A percentile compares a stretch with the other conserved stretches of the same genome.
These are phyloP conservation scores for Zaprionus lineosus DNA, from an alignment of 2,888 invertebrate species.

Conservation along the genomic window DNA sequence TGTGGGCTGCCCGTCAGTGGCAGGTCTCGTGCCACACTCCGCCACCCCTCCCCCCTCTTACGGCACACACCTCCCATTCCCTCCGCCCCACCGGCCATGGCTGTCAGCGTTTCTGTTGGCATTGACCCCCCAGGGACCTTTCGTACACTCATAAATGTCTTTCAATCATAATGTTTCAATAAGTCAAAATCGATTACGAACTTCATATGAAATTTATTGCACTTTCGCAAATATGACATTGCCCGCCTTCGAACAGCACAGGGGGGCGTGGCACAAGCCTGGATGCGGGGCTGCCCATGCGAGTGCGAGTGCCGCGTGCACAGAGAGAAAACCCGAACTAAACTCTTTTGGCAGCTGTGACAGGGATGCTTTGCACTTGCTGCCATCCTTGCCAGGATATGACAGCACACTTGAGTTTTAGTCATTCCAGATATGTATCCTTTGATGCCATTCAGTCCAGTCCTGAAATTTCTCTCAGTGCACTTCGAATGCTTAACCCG, in stretches of 20 bases:
- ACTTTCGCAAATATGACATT: slow-evolving; percentile 80
- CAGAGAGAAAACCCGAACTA: neutral
- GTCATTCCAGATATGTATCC: no score
- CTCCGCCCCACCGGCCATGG: slow-evolving; percentile 5
- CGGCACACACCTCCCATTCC: neutral
- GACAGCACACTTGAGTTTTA: no score
- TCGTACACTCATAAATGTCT: slow-evolving; percentile 81
- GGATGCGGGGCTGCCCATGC: slow-evolving; percentile 8
- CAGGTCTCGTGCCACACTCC: no score
- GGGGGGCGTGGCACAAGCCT: no score
- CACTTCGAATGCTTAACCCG: neutral
- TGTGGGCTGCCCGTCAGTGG: slow-evolving; percentile 21
- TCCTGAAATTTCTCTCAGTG: neutral
- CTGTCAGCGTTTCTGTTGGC: slow-evolving; percentile 75
- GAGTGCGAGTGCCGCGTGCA: no score
- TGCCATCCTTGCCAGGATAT: no score
- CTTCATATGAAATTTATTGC: slow-evolving; percentile 82
- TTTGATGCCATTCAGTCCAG: neutral
- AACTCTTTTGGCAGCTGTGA: no score
- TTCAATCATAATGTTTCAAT: slow-evolving; percentile 82
- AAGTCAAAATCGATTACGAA: slow-evolving; percentile 82
- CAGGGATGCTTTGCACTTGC: no score
- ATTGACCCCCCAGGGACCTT: slow-evolving; percentile 77
- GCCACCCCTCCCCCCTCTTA: slow-evolving; percentile 3
- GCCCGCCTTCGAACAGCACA: slow-evolving; percentile 7